Base-by-base conservation (phyloP, 1,140 invertebrate species). In the Drosophila neocordata region DNA sequence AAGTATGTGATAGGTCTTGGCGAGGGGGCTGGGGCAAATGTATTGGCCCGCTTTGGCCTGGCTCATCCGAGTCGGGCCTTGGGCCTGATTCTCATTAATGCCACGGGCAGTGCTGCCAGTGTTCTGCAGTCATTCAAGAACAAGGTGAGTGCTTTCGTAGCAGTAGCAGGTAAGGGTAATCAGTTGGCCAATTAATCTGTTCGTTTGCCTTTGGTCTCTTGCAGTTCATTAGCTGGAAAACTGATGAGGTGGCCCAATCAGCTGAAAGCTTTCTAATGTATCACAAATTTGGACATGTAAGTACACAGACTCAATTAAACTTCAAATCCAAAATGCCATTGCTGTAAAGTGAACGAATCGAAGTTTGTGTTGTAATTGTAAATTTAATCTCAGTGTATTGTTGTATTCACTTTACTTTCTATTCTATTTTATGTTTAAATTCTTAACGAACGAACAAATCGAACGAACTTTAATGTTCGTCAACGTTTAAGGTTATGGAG, bases 231-330 rank as follows among this genome's bases (percentile, higher is more conserved):
- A 95, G 95, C 77, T 96, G 96, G 95, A 95, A 95, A 70, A 94
- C 94, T 35, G 92, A 94, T 15, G 93, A 94, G 73, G 94, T 96
- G 87, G 95, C 95, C 20, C 95, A 96, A 75, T 95, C 95, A 1
- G 96, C 96, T 53, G 96, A 96, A 92, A 95, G 96, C 79, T 97
- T 96, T 92, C 93, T 98, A 64, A 94, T 97, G 68, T 96, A 97
- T 90, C 97, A 98, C 92, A 97, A 97, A 93, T 98, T 98, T 92
- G 97, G 97, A 91, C 95, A 96, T 92, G 97, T 98, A 94, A 96
- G 95, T 95, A 63, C 15, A 13, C 7, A 12, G 27, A 11, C 13
- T 34, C 31, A 18, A 34, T 18, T 24, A n/a, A 22, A 34, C 1
- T 56, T 31, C 4, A 18, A 18, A 3, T 27, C 8, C 1, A n/a